Conservation (phyloP, 2,888 invertebrate genomes). For the Eupithecia vulgata region DNA sequence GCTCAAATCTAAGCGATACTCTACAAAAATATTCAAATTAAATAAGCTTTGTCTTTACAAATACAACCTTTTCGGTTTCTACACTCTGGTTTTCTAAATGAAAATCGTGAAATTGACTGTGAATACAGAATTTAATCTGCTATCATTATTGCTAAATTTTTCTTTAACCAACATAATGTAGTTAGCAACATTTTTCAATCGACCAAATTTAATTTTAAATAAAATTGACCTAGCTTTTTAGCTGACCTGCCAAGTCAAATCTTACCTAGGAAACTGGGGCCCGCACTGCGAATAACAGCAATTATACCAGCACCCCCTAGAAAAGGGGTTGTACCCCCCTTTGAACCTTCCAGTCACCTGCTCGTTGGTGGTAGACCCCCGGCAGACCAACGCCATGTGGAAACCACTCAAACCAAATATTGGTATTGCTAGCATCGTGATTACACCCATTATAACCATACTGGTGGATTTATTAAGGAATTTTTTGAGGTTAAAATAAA, state of each 20-base stretch:
- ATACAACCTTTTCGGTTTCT: neutral
- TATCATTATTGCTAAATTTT: neutral
- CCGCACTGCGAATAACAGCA: slow-evolving; percentile 98
- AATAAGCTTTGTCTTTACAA: neutral
- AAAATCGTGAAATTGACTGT: slow-evolving; percentile 31
- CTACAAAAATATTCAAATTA: neutral
- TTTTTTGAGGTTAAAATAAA: slow-evolving; percentile 30
- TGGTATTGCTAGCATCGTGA: slow-evolving; percentile 96
- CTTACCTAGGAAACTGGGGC: slow-evolving; percentile 98
- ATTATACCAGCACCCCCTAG: slow-evolving; percentile 96
- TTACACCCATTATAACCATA: slow-evolving; percentile 95
- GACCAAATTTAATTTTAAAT: neutral
- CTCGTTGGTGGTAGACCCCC: slow-evolving; percentile 99
- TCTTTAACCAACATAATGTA: neutral
- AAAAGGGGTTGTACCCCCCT: slow-evolving; percentile 99
- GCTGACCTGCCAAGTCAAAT: neutral
- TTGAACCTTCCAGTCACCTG: slow-evolving; percentile 99
- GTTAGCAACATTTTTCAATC: neutral
- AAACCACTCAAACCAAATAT: slow-evolving; percentile 99
- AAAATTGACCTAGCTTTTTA: neutral
- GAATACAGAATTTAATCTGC: neutral
- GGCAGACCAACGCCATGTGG: slow-evolving; percentile 97
- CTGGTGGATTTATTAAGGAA: slow-evolving; percentile 76
- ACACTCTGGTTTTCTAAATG: neutral
- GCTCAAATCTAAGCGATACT: neutral